Evolutionary conservation across 2,888 invertebrate species (phyloP).

Genomic region (Leptinotarsa juncta): DNA sequence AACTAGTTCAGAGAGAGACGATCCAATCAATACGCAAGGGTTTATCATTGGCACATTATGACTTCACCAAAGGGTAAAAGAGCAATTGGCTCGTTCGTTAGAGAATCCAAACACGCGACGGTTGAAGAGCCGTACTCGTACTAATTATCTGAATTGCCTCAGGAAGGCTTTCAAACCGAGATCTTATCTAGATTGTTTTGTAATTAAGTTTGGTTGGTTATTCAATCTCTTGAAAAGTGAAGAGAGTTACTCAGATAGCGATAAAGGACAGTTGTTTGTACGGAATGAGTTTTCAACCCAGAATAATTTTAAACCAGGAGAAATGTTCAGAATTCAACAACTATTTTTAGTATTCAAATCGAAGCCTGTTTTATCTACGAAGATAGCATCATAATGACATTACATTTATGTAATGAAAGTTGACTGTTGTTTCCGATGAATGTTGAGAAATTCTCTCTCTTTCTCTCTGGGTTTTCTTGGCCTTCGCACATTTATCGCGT

Average conservation of each 20-base stretch:
- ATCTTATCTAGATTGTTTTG: conserved; percentile 1
- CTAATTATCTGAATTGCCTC: conserved; percentile 15
- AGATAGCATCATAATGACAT: too few species aligned
- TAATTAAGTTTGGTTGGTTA: not conserved
- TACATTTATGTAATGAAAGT: too few species aligned
- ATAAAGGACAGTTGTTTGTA: not conserved
- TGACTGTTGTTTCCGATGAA: too few species aligned
- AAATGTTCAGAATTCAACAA: too few species aligned
- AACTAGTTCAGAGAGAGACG: not conserved
- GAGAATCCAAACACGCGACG: not conserved
- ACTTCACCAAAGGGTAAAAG: not conserved
- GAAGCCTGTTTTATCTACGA: too few species aligned
- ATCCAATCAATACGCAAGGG: not conserved
- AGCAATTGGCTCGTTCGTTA: not conserved
- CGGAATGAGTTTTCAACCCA: too few species aligned
- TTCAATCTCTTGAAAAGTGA: not conserved
- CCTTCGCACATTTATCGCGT: too few species aligned
- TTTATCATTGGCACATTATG: not conserved
- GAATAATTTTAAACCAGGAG: too few species aligned
- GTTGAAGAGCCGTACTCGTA: conserved; percentile 9
- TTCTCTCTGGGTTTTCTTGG: too few species aligned
- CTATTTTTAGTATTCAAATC: too few species aligned
- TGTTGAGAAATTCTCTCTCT: too few species aligned
- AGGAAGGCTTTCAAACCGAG: not conserved
- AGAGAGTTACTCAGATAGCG: not conserved